A percentile compares a stretch with the other conserved stretches of the same genome.
Evolutionary conservation across 2,113 vertebrate species (phyloP).

Genomic region (Herpetotheres cachinnans): DNA sequence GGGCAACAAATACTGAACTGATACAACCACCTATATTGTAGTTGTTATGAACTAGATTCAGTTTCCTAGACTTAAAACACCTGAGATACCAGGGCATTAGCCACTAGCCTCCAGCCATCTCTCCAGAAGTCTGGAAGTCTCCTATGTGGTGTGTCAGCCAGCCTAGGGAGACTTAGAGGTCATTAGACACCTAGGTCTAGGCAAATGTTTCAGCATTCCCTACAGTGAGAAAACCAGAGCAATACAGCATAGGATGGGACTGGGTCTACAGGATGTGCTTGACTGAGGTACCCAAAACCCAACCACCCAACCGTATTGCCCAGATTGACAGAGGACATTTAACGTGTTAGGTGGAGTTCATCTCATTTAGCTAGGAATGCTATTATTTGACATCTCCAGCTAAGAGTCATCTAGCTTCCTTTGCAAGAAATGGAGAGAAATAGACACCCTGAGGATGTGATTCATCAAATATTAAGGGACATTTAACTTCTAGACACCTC

Average conservation of each 20-base stretch:
- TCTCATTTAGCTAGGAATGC: neutral
- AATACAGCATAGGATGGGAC: neutral
- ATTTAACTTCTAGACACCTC: neutral
- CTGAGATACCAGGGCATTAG: neutral
- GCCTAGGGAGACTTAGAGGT: neutral
- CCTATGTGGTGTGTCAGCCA: neutral
- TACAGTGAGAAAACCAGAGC: neutral
- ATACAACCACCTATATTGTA: neutral
- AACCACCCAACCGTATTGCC: accelerated
- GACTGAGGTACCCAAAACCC: neutral
- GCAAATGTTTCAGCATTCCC: neutral
- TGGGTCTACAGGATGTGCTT: neutral
- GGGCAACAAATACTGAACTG: neutral
- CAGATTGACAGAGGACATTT: neutral
- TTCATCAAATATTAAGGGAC: neutral
- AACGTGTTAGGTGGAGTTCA: neutral
- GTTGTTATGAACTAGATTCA: neutral
- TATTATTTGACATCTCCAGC: neutral
- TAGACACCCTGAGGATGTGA: neutral
- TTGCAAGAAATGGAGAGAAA: neutral
- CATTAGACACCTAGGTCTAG: neutral
- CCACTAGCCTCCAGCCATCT: neutral
- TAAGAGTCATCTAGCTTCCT: neutral
- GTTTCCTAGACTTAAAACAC: neutral
- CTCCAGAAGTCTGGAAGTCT: neutral